Evolutionary conservation across 2,888 invertebrate species (phyloP).

Genomic region (Gonocerus acuteangulatus): DNA sequence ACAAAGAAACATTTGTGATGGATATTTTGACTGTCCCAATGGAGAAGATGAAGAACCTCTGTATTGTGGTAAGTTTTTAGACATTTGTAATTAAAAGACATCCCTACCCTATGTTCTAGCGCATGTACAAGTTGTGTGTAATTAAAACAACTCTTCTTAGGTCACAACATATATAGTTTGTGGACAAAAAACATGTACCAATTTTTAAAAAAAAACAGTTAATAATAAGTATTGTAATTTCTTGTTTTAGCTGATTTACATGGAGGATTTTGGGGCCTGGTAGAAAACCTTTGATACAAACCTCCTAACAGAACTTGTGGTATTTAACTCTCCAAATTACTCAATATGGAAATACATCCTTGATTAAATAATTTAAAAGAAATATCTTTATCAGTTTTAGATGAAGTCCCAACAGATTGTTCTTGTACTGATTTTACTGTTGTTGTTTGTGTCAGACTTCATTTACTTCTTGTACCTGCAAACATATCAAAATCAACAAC

Average conservation of each 20-base stretch:
- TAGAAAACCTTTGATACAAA: slow-evolving; percentile 16
- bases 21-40: slow-evolving; percentile 46
- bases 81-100: background rate
- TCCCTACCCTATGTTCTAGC: background rate
- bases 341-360: background rate
- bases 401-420: slow-evolving; percentile 35
- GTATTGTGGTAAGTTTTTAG: slow-evolving; percentile 43
- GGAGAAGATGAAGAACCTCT: slow-evolving; percentile 44
- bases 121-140: background rate
- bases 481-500: slow-evolving; percentile 41
- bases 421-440: slow-evolving; percentile 38
- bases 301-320: slow-evolving; percentile 24
- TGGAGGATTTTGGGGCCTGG: slow-evolving; percentile 40
- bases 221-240: too few relatives aligned
- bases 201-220: too few relatives aligned
- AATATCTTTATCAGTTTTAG: slow-evolving; percentile 37
- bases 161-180: too few relatives aligned
- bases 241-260: slow-evolving; percentile 40
- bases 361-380: background rate
- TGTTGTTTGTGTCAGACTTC: slow-evolving; percentile 8
- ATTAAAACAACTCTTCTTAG: too few relatives aligned
- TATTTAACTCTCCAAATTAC: slow-evolving; percentile 16
- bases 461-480: slow-evolving; percentile 39
- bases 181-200: too few relatives aligned
- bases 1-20: slow-evolving; percentile 51